Percentiles rank a stretch among this genome's conserved stretches.
These are phyloP conservation scores for Platycheirus albimanus DNA, from an alignment of 2,888 invertebrate genomes.

Conservation along the genomic window DNA sequence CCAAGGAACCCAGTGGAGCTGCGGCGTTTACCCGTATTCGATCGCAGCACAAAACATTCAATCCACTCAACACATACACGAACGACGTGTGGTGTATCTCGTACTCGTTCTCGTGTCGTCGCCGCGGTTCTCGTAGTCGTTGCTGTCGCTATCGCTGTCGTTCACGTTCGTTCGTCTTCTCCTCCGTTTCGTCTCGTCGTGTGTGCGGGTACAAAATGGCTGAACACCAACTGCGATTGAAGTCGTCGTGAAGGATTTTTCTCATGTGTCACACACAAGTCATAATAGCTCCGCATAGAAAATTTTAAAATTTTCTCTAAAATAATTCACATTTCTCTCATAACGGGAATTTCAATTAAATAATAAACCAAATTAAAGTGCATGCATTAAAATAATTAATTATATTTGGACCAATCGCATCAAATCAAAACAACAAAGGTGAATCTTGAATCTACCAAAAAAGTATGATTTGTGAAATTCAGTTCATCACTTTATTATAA, in stretches of 20 bases:
- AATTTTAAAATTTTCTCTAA: constrained; percentile 66
- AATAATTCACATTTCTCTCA: constrained; percentile 52
- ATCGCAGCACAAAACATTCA: constrained; percentile 75
- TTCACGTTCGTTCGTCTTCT: constrained; percentile 60
- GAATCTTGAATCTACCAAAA: constrained; percentile 58
- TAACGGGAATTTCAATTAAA: constrained; percentile 27
- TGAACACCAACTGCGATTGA: constrained; percentile 74
- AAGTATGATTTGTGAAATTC: constrained; percentile 65
- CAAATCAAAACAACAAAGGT: constrained; percentile 72
- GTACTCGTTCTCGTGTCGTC: constrained; percentile 53
- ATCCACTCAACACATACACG: constrained; percentile 75
- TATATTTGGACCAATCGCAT: constrained; percentile 72
- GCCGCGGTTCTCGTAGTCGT: constrained; percentile 64
- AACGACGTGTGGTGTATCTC: constrained; percentile 62
- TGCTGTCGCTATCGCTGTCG: constrained; percentile 63
- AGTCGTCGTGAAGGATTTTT: constrained; percentile 74
- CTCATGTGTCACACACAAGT: constrained; percentile 74
- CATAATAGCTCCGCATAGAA: constrained; percentile 73
- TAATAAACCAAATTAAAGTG: constrained; percentile 61
- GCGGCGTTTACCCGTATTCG: constrained; percentile 76
- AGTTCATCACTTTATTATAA: constrained; percentile 44
- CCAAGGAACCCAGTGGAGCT: constrained; percentile 76
- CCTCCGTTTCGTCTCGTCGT: constrained; percentile 63
- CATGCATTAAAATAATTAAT: constrained; percentile 55
- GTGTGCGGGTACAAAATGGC: constrained; percentile 74